Evolutionary conservation across 1,140 invertebrate genomes (phyloP), one percentile per base, ranked within the genome.

Genomic region (Leptinotarsa defecta): DNA sequence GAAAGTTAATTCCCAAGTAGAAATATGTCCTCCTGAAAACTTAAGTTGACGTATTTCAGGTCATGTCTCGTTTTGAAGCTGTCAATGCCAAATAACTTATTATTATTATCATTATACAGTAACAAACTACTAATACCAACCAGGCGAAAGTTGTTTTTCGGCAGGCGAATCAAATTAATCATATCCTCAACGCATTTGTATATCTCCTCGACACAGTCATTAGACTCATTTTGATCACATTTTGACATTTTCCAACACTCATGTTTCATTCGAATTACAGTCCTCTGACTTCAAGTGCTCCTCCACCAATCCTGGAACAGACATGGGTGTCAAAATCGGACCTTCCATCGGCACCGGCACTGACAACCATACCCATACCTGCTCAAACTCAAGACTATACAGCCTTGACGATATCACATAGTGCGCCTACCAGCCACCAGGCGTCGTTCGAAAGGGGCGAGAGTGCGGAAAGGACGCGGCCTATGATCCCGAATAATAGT

Each of bases 251-350:
- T 0, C 8, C 17, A 11, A 68, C 24, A 17, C 5, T 68, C 13
- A 48, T 20, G 17, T 20, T 6, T 4, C 2, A n/a, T 17, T 68
- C 75, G 77, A 1, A 80, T 87, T 86, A 63, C 80, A 89, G 88
- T 75, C 88, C 88, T 75, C 81, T 89, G 81, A 89, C 88, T 83
- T 88, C 87, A 80, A 87, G 86, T 76, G 88, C 87, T 8, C 86
- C 88, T 20, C 87, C 87, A 5, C 83, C 84, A 0, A 84, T 84
- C 48, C 70, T 84, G 64, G 84, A 85, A 76, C 84, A 84, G 71
- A 84, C 82, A 48, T 85, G 84, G 84, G 84, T 77, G 74, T 81
- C 71, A 78, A 83, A 76, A 76, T 82, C 77, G 52, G 81, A 84
- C 74, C 74, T 67, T 13, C 83, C 84, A 43, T 83, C 86, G 43